phyloP scores from a whole-genome alignment of 2,113 vertebrate genomes.

The Anthoscopus minutus region DNA sequence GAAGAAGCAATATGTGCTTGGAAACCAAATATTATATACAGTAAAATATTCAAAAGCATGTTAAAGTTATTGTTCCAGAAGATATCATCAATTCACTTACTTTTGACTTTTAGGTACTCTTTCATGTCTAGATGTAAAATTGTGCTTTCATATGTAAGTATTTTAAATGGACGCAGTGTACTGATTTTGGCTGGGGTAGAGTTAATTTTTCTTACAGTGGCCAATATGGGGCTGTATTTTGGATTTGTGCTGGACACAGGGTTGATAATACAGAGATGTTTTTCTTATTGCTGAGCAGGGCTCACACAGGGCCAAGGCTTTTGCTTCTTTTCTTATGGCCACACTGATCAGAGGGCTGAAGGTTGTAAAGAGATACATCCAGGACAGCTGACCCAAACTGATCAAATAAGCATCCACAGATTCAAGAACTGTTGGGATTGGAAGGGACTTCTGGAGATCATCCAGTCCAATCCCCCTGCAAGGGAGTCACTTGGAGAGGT shows the following conservation, averaged over 20 bases:
- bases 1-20: not conserved
- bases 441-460: not conserved
- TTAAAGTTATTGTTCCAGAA: not conserved
- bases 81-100: not conserved
- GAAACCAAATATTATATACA: not conserved
- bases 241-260: not conserved
- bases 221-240: not conserved
- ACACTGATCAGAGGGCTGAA: not conserved
- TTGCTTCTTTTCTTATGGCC: accelerated
- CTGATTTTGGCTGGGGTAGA: not conserved
- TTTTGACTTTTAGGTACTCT: not conserved
- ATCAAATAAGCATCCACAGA: not conserved
- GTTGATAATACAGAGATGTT: not conserved
- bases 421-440: not conserved
- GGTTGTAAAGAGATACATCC: not conserved
- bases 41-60: not conserved
- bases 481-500: not conserved
- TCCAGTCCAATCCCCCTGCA: not conserved
- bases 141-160: not conserved
- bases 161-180: not conserved
- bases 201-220: not conserved
- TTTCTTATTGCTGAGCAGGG: not conserved
- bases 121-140: not conserved
- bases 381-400: not conserved
- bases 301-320: not conserved